Base-by-base conservation (phyloP, 92 coral and sea anemone species). In the Porites cylindrica region DNA sequence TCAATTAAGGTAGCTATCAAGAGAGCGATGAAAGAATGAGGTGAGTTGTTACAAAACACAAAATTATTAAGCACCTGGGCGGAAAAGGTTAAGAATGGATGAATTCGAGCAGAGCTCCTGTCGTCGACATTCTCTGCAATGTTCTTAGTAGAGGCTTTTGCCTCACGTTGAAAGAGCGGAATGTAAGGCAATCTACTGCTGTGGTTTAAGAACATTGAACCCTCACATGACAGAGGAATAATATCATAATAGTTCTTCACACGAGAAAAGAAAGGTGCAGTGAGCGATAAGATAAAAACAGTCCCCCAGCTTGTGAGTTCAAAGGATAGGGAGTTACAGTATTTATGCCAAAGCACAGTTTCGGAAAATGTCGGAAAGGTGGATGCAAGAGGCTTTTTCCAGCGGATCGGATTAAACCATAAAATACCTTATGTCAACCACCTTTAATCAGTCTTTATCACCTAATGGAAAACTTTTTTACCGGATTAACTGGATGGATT, bases 71-170 rank as follows among this genome's bases (percentile, higher is more conserved):
- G 77, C 38, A 72, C 47, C 69, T 38, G 86, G 86, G 78, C 78
- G 77, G 77, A 60, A 68, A 71, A 82, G 78, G 86, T 82, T 82
- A 69, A 81, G 85, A 70, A 82, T 70, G 70, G 71, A 29, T 58
- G 59, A 58, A 71, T 29, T 11, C 26, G 47, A 72, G 4, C 13
- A 6, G 23, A 2, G 38, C 12, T 9, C 6, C 38, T 82, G 86
- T 54, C 69, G 77, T 82, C 85, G 20, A 82, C 56, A 38, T 53
- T 59, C 56, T 3, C 66, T 71, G 53, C 26, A 70, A 61, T 54
- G 76, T 61, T 18, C 19, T 16, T 70, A 12, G 13, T 3, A 0
- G 3, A 6, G 29, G 38, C 1, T 64, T 73, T 43, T 23, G 10
- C 63, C 26, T 3, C 24, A 17, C 56, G 58, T 82, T 82, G 51